Evolutionary conservation across 1,140 invertebrate species (phyloP), one percentile per base, ranked within the genome.

Genomic region (Drosophila micromelanica): DNA sequence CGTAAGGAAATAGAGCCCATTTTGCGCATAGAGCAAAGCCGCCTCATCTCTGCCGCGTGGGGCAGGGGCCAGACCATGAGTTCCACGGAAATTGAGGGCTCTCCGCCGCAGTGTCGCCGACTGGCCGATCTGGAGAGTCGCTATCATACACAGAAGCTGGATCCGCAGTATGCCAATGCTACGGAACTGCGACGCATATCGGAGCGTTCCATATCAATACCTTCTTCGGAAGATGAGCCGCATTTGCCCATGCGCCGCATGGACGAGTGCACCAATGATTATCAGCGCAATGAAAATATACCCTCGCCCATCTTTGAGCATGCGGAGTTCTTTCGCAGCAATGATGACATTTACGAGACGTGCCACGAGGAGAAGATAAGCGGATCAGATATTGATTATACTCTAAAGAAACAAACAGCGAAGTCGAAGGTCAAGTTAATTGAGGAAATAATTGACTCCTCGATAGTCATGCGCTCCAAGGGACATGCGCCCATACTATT

Each of bases 401-500:
- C 90, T 0, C 40, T 92, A 0, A 92, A 92, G 40, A 91, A 92
- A 54, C 90, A 92, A 65, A 86, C 91, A 9, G 76, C 84, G 1
- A 92, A 92, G 63, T 81, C 91, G 2, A 92, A 91, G 23, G 86
- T 85, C 0, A 92, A 92, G 37, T 46, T 92, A 7, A 90, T 92
- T 35, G 91, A 92, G 37, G 91, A 92, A 61, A 87, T 92, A 7
- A 92, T 92, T 56, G 91, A 92, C 37, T 92, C 91, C 1, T 92
- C 91, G 5, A 86, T 92, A 42, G 84, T 92, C 0, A 86, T 92
- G 77, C 80, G 91, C 0, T 90, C 95, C 70, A 93, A 94, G 60
- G 95, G 96, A 4, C 95, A 96, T 77, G 96, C 95, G 59, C 96
- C 96, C 0, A 94, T 96, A 57, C 84, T 97, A 2, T 97, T 97